A percentile compares a stretch with the other conserved stretches of the same genome.
phyloP scores from a whole-genome alignment of 2,888 invertebrate genomes.

The Sinentomon sp. region DNA sequence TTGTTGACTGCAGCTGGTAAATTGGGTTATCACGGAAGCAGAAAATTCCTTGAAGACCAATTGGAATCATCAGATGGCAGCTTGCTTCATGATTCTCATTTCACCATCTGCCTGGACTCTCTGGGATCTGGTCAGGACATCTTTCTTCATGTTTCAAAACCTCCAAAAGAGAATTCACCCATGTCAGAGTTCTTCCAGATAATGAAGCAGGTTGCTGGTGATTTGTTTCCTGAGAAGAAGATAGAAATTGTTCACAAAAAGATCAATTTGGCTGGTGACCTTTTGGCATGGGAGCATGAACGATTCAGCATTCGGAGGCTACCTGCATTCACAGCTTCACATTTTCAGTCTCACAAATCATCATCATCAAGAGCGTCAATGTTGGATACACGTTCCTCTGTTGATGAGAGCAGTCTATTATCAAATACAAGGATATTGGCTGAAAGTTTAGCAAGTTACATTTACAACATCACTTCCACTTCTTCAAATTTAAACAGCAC shows the following conservation, averaged over 20 bases:
- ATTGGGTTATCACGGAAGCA: conserved; percentile 77
- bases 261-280: conserved; percentile 77
- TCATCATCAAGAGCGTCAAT: too few species aligned
- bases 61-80: conserved; percentile 28
- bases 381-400: too few species aligned
- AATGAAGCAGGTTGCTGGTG: conserved; percentile 28
- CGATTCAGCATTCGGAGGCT: too few species aligned
- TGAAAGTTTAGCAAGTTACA: too few species aligned
- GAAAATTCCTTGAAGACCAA: conserved; percentile 85
- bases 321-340: too few species aligned
- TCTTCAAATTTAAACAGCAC: too few species aligned
- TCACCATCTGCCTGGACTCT: conserved; percentile 61
- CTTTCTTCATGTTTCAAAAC: neutral
- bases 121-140: conserved; percentile 28
- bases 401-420: too few species aligned
- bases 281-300: conserved; percentile 90
- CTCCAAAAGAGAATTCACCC: neutral
- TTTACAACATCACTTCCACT: too few species aligned
- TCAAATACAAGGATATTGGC: too few species aligned
- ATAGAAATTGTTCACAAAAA: conserved; percentile 66
- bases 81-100: conserved; percentile 46
- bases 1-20: conserved; percentile 71
- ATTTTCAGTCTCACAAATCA: too few species aligned
- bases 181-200: conserved; percentile 23
- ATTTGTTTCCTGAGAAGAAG: conserved; percentile 21